Percentiles rank a stretch among this genome's conserved stretches.
Evolutionary conservation across 2,888 invertebrate genomes (phyloP).

Genomic region (Drosophila nigricruria): DNA sequence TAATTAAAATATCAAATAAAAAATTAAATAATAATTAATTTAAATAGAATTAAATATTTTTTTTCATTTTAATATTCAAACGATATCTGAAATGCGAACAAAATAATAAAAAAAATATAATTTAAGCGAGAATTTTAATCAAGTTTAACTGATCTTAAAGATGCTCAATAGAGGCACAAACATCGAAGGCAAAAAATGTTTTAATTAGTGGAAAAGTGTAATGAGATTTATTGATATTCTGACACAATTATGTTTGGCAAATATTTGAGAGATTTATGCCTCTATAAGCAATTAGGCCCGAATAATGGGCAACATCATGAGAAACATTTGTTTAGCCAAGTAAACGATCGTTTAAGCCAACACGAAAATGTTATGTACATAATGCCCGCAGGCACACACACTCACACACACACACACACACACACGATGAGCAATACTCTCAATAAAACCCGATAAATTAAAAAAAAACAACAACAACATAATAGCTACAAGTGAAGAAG

Average conservation of each 20-base stretch:
- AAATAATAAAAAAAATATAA: background rate
- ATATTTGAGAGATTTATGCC: slow-evolving; percentile 38
- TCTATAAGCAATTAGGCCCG: slow-evolving; percentile 43
- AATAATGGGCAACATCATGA: slow-evolving; percentile 44
- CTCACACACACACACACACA: background rate
- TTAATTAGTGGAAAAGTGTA: background rate
- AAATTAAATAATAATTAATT: background rate
- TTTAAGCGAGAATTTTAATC: slow-evolving; percentile 3
- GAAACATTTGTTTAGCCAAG: slow-evolving; percentile 71
- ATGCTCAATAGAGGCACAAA: slow-evolving; percentile 28
- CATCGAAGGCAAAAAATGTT: background rate
- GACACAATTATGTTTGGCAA: slow-evolving; percentile 16
- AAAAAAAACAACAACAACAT: slow-evolving; percentile 30
- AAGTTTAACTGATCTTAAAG: slow-evolving; percentile 29
- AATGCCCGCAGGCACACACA: slow-evolving; percentile 42
- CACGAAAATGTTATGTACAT: slow-evolving; percentile 61
- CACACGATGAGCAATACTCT: slow-evolving; percentile 59
- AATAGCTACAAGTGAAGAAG: slow-evolving; percentile 22
- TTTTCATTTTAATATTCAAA: background rate
- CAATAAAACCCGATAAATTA: slow-evolving; percentile 46
- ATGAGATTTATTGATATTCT: slow-evolving; percentile 7
- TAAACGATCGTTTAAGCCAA: slow-evolving; percentile 69
- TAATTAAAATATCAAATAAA: background rate
- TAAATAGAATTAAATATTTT: slow-evolving; percentile 1
- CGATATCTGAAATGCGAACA: slow-evolving; percentile 27